phyloP scores from a whole-genome alignment of 2,113 vertebrate species.

The Hydrolagus affinis region DNA sequence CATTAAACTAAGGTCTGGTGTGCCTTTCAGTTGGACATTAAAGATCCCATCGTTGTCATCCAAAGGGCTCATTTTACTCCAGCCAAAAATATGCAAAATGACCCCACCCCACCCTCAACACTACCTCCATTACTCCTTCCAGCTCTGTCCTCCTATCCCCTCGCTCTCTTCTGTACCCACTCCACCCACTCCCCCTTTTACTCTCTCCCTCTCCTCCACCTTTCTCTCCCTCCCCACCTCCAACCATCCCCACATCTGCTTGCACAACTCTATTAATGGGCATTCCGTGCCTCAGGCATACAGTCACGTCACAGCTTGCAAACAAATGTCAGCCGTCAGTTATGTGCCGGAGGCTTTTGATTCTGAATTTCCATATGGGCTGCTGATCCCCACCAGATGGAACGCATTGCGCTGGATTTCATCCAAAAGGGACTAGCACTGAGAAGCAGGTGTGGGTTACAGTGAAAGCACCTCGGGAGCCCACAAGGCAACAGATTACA shows the following conservation, averaged over 20 bases:
- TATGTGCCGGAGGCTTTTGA: not conserved
- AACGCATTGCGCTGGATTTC: conserved; percentile 19
- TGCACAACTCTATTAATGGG: not conserved
- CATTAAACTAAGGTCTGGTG: not conserved
- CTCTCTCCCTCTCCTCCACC: not conserved
- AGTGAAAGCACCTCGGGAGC: conserved; percentile 18
- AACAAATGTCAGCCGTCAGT: not conserved
- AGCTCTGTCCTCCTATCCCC: not conserved
- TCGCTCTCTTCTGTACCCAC: not conserved
- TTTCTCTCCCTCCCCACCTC: not conserved
- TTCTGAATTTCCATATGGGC: conserved; percentile 12
- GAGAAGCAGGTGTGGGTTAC: conserved; percentile 29
- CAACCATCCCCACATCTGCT: not conserved
- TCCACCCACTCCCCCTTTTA: not conserved
- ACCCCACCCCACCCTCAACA: not conserved
- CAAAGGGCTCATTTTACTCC: not conserved
- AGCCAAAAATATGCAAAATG: not conserved
- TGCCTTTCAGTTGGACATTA: not conserved
- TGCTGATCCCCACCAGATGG: conserved; percentile 21
- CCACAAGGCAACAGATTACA: conserved; percentile 26
- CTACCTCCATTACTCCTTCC: not conserved
- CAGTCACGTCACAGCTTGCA: not conserved
- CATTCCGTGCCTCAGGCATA: not conserved
- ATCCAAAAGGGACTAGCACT: not conserved
- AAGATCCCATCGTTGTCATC: not conserved